Conservation (phyloP, 2,888 invertebrate species). For the Bombylius discolor region DNA sequence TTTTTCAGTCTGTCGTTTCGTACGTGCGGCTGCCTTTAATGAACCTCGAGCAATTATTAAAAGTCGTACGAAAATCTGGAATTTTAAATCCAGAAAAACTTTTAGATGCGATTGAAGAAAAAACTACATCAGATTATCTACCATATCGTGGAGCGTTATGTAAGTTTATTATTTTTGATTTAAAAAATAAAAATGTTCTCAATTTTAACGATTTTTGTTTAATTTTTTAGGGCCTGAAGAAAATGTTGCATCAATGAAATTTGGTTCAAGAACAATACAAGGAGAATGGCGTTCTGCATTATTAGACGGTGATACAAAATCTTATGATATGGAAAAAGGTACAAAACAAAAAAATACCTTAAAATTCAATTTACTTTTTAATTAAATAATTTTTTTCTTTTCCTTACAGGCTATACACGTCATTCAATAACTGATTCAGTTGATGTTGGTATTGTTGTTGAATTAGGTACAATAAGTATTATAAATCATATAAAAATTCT, state of each 20-base stretch:
- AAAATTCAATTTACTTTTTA: neutral
- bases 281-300: slow-evolving; percentile 84
- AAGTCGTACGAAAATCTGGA: slow-evolving; percentile 74
- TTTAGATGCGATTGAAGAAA: slow-evolving; percentile 86
- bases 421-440: slow-evolving; percentile 71
- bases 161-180: slow-evolving; percentile 31
- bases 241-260: slow-evolving; percentile 74
- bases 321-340: slow-evolving; percentile 87
- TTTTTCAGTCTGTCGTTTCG: slow-evolving; percentile 42
- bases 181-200: neutral
- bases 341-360: slow-evolving; percentile 29
- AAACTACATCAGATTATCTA: slow-evolving; percentile 66
- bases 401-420: slow-evolving; percentile 54
- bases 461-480: slow-evolving; percentile 71
- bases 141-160: slow-evolving; percentile 72
- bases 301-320: slow-evolving; percentile 75
- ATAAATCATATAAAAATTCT: slow-evolving; percentile 87
- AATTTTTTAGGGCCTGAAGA: slow-evolving; percentile 61
- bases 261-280: slow-evolving; percentile 72
- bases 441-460: slow-evolving; percentile 72
- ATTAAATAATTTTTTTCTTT: neutral
- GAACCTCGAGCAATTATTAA: slow-evolving; percentile 73
- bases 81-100: slow-evolving; percentile 81
- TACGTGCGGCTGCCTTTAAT: slow-evolving; percentile 75
- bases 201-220: neutral